phyloP scores from a whole-genome alignment of 2,888 invertebrate genomes.

The Branchellion lobata region DNA sequence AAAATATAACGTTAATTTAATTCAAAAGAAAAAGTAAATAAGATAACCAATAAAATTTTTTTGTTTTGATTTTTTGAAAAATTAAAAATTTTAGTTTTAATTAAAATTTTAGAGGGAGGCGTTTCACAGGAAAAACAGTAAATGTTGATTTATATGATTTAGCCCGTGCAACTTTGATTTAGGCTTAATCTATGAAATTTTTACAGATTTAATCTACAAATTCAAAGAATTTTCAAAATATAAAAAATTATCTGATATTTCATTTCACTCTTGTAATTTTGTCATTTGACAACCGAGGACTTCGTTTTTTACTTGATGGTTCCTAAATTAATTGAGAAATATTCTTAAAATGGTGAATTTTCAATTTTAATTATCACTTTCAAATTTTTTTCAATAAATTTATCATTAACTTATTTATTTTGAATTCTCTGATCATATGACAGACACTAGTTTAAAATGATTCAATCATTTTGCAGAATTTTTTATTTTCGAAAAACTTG shows the following conservation, averaged over 20 bases:
- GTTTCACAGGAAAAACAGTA: slow-evolving; percentile 18
- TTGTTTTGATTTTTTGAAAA: slow-evolving; percentile 1
- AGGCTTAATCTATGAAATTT: not conserved
- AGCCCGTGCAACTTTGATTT: not conserved
- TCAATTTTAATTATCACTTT: not conserved
- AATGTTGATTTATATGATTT: not conserved
- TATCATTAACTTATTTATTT: not conserved
- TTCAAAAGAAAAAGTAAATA: not conserved
- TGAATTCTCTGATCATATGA: not conserved
- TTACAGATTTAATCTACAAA: not conserved
- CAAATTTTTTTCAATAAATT: too few relatives aligned
- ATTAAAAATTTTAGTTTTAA: too few relatives aligned
- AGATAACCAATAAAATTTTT: slow-evolving; percentile 14
- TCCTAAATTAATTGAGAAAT: not conserved
- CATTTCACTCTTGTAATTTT: not conserved
- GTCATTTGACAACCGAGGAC: not conserved
- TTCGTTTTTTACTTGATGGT: not conserved
- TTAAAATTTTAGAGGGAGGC: not conserved
- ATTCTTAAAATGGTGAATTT: not conserved
- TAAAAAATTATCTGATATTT: not conserved
- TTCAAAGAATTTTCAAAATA: not conserved
- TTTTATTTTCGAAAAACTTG: slow-evolving; percentile 97
- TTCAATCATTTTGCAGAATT: slow-evolving; percentile 67
- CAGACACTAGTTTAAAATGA: not conserved
- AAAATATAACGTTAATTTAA: not conserved